Conservation (phyloP, 2,113 vertebrate genomes). For the Petrocephalus microphthalmus region DNA sequence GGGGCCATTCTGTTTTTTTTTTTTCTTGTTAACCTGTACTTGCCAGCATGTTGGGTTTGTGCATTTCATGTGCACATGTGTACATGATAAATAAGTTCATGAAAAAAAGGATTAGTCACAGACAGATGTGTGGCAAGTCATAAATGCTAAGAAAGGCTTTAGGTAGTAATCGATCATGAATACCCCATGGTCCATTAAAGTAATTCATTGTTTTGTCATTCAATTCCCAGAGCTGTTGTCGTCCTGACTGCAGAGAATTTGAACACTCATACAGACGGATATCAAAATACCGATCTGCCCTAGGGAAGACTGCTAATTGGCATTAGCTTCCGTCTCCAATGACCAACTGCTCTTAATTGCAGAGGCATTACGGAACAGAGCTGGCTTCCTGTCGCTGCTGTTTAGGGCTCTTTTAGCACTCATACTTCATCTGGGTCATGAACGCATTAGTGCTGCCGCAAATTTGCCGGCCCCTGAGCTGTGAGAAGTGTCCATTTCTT, state of each 20-base stretch:
- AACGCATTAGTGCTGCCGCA: slow-evolving; percentile 40
- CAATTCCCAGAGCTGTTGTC: background rate
- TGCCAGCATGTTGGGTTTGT: background rate
- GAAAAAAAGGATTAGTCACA: background rate
- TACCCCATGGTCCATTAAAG: background rate
- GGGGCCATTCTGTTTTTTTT: background rate
- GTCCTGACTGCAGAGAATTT: background rate
- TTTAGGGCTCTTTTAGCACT: slow-evolving; percentile 31
- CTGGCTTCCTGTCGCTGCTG: slow-evolving; percentile 27
- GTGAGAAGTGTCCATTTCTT: slow-evolving; percentile 35
- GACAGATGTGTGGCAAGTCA: background rate
- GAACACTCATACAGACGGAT: background rate
- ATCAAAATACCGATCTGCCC: background rate
- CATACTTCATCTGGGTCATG: slow-evolving; percentile 32
- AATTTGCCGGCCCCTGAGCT: slow-evolving; percentile 32
- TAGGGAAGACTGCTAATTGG: slow-evolving; percentile 25
- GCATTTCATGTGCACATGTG: background rate
- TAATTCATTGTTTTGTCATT: slow-evolving; percentile 4
- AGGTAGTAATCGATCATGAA: background rate
- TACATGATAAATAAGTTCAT: background rate
- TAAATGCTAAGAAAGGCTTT: background rate
- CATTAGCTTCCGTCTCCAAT: slow-evolving; percentile 31
- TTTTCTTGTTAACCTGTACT: background rate
- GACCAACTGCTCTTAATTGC: slow-evolving; percentile 37
- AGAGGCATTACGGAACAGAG: slow-evolving; percentile 39